These are phyloP conservation scores for Cairina moschata DNA, from an alignment of 2,113 vertebrate species.

Conservation along the genomic window DNA sequence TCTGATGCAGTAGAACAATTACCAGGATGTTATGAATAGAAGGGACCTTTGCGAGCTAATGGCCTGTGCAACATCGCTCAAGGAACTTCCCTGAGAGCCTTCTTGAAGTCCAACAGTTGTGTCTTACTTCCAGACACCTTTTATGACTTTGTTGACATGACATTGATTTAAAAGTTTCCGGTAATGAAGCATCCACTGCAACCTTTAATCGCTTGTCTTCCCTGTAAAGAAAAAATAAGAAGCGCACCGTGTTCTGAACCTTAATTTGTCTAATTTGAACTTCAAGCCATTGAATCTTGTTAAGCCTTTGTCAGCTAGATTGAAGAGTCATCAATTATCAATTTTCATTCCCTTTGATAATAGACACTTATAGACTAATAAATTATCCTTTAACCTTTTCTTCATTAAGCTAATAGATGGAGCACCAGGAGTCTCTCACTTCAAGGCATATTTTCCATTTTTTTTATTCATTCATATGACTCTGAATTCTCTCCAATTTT, in stretches of 20 bases:
- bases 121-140: neutral
- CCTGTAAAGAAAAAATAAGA: neutral
- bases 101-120: neutral
- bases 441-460: constrained; percentile 51
- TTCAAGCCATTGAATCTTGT: constrained; percentile 58
- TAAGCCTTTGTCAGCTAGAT: constrained; percentile 66
- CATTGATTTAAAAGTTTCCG: neutral
- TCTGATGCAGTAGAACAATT: neutral
- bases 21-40: constrained; percentile 9
- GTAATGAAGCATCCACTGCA: neutral
- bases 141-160: constrained; percentile 19
- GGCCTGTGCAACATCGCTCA: neutral
- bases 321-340: constrained; percentile 64
- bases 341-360: constrained; percentile 66
- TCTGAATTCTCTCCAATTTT: constrained; percentile 6
- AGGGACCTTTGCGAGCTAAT: neutral
- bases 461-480: neutral
- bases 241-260: neutral
- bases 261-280: constrained; percentile 68
- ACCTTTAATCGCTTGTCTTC: neutral
- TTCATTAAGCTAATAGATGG: constrained; percentile 64
- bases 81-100: neutral
- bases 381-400: constrained; percentile 71
- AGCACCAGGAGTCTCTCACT: constrained; percentile 53
- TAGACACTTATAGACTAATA: constrained; percentile 65